Percentiles rank a stretch among this genome's conserved stretches.
Conservation (phyloP, 1,140 invertebrate species). For the Temnothorax longispinosus region DNA sequence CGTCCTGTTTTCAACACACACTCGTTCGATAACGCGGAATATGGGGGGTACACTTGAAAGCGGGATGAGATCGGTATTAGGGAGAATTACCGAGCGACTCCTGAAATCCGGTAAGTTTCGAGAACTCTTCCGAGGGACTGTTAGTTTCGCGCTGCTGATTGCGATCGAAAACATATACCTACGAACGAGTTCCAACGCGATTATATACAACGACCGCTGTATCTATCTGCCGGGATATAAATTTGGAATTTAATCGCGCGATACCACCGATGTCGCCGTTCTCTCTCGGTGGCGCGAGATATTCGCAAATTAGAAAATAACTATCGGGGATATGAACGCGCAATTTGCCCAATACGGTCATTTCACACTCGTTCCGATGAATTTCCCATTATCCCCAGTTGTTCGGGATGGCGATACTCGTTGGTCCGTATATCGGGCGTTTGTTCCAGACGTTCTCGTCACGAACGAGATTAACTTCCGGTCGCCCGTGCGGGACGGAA, state of each 20-base stretch:
- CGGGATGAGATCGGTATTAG: neutral
- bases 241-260: slow-evolving; percentile 20
- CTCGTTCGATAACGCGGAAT: neutral
- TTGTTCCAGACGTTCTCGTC: slow-evolving; percentile 32
- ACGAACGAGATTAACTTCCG: slow-evolving; percentile 44
- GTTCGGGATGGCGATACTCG: neutral
- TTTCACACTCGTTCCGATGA: slow-evolving; percentile 33
- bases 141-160: slow-evolving; percentile 2
- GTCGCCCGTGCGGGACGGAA: neutral
- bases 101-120: neutral
- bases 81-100: neutral
- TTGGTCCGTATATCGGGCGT: neutral
- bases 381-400: slow-evolving; percentile 38
- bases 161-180: slow-evolving; percentile 15
- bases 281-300: neutral
- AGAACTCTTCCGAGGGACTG: neutral
- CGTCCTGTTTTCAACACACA: neutral
- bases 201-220: neutral
- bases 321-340: neutral
- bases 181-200: neutral
- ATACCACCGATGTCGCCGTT: neutral
- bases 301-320: slow-evolving; percentile 44
- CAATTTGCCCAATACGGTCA: slow-evolving; percentile 30
- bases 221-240: neutral
- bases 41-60: neutral